Percentiles rank a stretch among this genome's conserved stretches.
Conservation (phyloP, 1,140 invertebrate species). For the Berghia stephanieae region DNA sequence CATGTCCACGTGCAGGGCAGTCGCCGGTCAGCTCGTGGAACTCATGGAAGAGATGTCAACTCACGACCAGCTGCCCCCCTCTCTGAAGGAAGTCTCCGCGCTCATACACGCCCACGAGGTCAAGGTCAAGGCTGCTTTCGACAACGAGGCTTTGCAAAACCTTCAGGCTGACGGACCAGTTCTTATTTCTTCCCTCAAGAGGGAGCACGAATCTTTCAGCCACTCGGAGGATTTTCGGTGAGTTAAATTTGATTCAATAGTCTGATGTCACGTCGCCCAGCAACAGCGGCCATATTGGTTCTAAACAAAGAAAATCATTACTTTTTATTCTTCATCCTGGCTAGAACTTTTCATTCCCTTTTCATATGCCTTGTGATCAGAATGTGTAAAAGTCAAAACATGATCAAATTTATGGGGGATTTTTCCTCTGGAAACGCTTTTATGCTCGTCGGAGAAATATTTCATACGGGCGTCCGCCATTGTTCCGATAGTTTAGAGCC, state of each 20-base stretch:
- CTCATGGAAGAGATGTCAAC: constrained; percentile 55
- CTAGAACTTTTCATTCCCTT: no score
- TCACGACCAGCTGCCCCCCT: constrained; percentile 43
- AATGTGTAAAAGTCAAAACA: no score
- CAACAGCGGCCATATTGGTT: no score
- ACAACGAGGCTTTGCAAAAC: constrained; percentile 52
- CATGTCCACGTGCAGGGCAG: constrained; percentile 50
- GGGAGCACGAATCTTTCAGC: constrained; percentile 45
- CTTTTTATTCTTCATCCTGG: no score
- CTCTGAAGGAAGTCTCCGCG: constrained; percentile 42
- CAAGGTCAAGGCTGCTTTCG: constrained; percentile 51
- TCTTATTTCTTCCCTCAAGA: constrained; percentile 51
- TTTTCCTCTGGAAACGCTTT: no score
- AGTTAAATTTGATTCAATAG: neutral
- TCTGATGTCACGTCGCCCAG: no score
- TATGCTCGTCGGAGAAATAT: no score
- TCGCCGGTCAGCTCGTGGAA: constrained; percentile 55
- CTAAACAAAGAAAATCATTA: no score
- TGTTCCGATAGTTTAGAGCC: no score
- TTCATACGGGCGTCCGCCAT: no score
- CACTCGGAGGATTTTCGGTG: constrained; percentile 62
- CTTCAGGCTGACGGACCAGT: constrained; percentile 59
- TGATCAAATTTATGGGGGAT: no score
- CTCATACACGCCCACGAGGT: constrained; percentile 60
- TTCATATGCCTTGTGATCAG: no score